Base-by-base conservation (phyloP, 53 echinoderm and acorn worm genomes). In the Hippasteria phrygiana region DNA sequence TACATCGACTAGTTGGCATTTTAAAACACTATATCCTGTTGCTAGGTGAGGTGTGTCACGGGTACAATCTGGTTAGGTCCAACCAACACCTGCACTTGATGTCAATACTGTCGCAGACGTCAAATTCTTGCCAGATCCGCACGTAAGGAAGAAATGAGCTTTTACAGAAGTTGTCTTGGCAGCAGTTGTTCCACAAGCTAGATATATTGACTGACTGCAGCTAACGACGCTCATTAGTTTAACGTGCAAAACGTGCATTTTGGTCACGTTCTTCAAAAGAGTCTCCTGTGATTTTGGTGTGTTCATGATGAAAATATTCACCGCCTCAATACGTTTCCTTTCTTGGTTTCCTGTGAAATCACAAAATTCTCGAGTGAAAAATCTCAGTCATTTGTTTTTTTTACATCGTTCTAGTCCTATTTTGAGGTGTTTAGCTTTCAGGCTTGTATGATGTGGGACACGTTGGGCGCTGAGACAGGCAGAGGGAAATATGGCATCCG, bases 401-500 rank as follows among this genome's bases (percentile, higher is more conserved):
- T 80, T n/a, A n/a, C n/a, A n/a, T 38, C 2, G 31, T 40, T 14
- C 12, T 50, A 32, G 26, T 73, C 40, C 35, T 5, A 59, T 0
- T 8, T 27, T 31, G 43, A 11, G 26, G 33, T 24, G 80, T 33
- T 34, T 22, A 11, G 17, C 20, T 54, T 66, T 83, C 42, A 83
- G 26, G 83, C 83, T n/a, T 83, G 83, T 67, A 83, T 83, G 83
- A 83, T 36, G 35, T 83, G 83, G 1, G 83, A 83, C 67, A 83
- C 83, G 29, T 67, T 83, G 6, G 83, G 83, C 41, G 83, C 83
- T 1, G 83, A 83, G 0, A 83, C 83, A 1, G 83, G 83, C 83
- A 83, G 67, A 7, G 83, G 83, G 29, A 83, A 83, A 83, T 83
- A 83, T 5, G 83, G 83, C 83, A 83, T 83, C 31, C 83, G 43